Evolutionary conservation across 2,888 invertebrate species (phyloP), one percentile per base, ranked within the genome.

Genomic region (Anthrax anthrax): DNA sequence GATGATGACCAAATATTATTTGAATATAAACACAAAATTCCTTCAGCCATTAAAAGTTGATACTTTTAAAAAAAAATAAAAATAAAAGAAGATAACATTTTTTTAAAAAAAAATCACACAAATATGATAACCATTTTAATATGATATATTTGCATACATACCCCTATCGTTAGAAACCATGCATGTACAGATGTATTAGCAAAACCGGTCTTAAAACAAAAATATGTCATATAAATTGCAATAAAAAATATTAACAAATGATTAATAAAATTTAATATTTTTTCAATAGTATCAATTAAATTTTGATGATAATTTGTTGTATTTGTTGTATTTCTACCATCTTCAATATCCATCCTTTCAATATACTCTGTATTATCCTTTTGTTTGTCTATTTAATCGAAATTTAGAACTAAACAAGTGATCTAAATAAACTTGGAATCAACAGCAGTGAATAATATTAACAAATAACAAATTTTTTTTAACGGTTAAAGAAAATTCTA

Each of bases 11-110:
- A 42, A 2, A 59, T 58, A 51, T 66, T 66, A 40, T 56, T 57
- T 13, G 54, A 55, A 45, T 64, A 66, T 43, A 64, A 63, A 5
- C 58, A 55, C 62, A 65, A 63, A 4, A 66, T 54, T 3, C 58
- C 65, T 48, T 66, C 60, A 16, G 65, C 62, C 65, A 66, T 65
- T 4, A 65, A 56, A 37, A 64, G 57, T 1, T 57, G 59, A 52
- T 64, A 66, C 65, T 66, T 47, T 4, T 50, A 51, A 23, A 41
- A 42, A 32, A 23, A 23, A 8, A 23, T 23, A 23, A 23, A 23
- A 23, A 23, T 23, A 6, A 6, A 23, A 6, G 23, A 23, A 6
- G 23, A 23, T 8, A 8, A 23, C 8, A 23, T 8, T 23, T 23
- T 23, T 23, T 23, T 8, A 4, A 23, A 8, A 23, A 6, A 23